Base-by-base conservation (phyloP, 2,888 invertebrate genomes). In the Drosophila meridionalis region DNA sequence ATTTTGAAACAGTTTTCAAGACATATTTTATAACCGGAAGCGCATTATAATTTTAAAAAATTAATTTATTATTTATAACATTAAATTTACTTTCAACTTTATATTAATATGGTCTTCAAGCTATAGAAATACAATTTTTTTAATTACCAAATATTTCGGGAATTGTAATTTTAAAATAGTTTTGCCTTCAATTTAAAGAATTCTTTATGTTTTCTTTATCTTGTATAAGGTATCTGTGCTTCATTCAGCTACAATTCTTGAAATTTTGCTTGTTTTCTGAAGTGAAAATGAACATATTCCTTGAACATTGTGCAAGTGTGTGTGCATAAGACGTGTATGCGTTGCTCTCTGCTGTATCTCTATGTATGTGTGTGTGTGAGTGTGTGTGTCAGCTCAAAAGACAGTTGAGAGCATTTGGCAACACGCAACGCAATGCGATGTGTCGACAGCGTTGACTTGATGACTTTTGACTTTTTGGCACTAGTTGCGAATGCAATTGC, bases 381-480 rank as follows among this genome's bases (percentile, higher is more conserved):
- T 28, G 59, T 61, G 50, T 14, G 26, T 52, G 69, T 32, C 14
- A 64, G 42, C 53, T 59, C 48, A 59, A 74, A 74, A 74, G 48
- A 48, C 28, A 52, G 48, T n/a, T 26, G 34, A 60, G 32, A 53
- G 70, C 73, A 58, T 63, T 67, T 63, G 72, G 58, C 56, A 74
- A 60, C 62, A 67, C 34, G 58, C 32, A 50, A n/a, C 56, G 73
- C 57, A 52, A 50, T 20, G 50, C 32, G 8, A 32, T 26, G 62
- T 56, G 78, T 69, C 53, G 71, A 75, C 60, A 68, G 68, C 78
- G 38, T 66, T 69, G 67, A 70, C 73, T 65, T 62, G 58, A 73
- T 76, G 78, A 79, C 80, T 78, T 78, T 73, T 79, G 76, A 64
- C 78, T 73, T 78, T 78, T 69, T 60, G 65, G 70, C 74, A 60